phyloP scores from a whole-genome alignment of 2,888 invertebrate species.

The Caenorhabditis virilis region DNA sequence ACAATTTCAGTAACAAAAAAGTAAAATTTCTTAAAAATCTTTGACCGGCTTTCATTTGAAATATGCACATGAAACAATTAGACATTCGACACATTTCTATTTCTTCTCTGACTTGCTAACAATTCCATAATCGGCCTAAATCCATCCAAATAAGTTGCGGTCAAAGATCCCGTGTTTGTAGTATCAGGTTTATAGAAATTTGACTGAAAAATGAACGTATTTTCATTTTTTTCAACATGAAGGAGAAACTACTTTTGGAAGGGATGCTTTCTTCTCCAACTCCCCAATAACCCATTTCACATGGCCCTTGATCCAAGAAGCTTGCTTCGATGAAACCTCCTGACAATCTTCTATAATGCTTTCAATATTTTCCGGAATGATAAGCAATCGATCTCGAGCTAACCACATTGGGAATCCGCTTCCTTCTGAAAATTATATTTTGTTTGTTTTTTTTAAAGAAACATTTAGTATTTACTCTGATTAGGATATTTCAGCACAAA shows the following conservation, averaged over 20 bases:
- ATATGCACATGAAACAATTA: no score
- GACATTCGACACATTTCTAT: no score
- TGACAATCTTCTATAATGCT: constrained; percentile 7
- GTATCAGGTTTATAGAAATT: constrained; percentile 20
- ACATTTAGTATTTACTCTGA: constrained; percentile 11
- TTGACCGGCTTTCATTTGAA: no score
- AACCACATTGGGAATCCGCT: constrained; percentile 16
- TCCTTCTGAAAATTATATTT: constrained; percentile 16
- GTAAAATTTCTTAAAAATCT: no score
- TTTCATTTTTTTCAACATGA: neutral
- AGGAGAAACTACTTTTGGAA: constrained; percentile 6
- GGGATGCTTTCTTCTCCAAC: neutral
- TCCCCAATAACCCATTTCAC: constrained; percentile 22
- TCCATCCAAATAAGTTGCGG: constrained; percentile 11
- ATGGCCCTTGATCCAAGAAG: constrained; percentile 31
- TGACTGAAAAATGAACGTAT: neutral
- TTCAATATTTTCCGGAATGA: constrained; percentile 19
- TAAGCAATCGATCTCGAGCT: constrained; percentile 6
- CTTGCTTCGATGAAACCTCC: constrained; percentile 12
- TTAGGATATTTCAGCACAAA: constrained; percentile 6
- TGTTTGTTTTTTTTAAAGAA: no score
- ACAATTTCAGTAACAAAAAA: no score
- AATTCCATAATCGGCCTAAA: constrained; percentile 26
- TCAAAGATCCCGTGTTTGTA: constrained; percentile 15
- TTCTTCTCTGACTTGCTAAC: no score